phyloP scores from a whole-genome alignment of 2,797 vertebrate species.

The Chrosomus eos region DNA sequence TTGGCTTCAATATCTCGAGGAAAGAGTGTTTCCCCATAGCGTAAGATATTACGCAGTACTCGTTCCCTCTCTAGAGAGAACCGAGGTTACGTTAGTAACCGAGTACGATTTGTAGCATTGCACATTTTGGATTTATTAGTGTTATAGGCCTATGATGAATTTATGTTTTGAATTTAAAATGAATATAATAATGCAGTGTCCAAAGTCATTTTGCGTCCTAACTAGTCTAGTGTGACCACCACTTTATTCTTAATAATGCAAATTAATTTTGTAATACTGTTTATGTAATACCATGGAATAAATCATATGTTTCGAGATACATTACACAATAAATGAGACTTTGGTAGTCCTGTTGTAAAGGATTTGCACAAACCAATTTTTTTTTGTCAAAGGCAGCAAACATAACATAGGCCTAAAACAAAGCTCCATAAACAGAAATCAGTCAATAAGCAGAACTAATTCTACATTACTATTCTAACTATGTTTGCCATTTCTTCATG shows the following conservation, averaged over 20 bases:
- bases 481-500: background rate
- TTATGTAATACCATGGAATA: background rate
- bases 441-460: background rate
- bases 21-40: no score
- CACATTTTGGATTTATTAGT: background rate
- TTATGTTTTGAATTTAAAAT: background rate
- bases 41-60: no score
- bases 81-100: no score
- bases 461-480: background rate
- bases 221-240: background rate
- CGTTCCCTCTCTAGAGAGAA: no score
- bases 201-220: background rate
- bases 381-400: background rate
- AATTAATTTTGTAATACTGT: background rate
- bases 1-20: no score
- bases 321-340: background rate
- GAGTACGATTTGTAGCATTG: background rate
- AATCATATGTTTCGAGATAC: background rate
- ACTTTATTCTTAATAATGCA: background rate
- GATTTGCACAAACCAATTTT: background rate
- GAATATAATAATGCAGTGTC: background rate
- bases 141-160: background rate
- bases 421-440: background rate
- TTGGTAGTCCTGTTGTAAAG: background rate
- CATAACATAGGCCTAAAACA: no score